These are phyloP conservation scores for Volucella inflata DNA, from an alignment of 2,888 invertebrate species.

Conservation along the genomic window DNA sequence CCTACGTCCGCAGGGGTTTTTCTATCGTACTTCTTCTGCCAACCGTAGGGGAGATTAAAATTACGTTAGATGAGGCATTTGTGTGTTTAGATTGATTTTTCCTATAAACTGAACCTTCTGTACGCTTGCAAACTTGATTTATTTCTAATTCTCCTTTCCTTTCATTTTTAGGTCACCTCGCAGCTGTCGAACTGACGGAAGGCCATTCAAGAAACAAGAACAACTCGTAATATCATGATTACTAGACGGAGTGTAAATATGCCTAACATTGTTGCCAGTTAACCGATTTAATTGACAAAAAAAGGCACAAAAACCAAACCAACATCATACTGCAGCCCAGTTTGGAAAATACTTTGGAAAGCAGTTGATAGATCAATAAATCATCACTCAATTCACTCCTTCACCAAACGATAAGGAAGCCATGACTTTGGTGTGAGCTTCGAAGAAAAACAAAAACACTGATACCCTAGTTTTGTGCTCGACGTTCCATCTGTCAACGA, in stretches of 20 bases:
- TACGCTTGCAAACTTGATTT: slow-evolving; percentile 34
- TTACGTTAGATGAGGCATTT: slow-evolving; percentile 63
- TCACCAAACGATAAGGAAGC: slow-evolving; percentile 49
- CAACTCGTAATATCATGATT: slow-evolving; percentile 55
- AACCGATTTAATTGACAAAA: slow-evolving; percentile 65
- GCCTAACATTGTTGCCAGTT: slow-evolving; percentile 67
- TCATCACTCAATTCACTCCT: slow-evolving; percentile 2
- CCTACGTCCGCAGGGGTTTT: slow-evolving; percentile 47
- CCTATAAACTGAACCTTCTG: slow-evolving; percentile 4
- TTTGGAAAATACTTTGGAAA: slow-evolving; percentile 11
- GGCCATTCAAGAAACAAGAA: slow-evolving; percentile 30
- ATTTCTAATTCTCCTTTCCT: slow-evolving; percentile 46
- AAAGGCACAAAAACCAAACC: slow-evolving; percentile 35
- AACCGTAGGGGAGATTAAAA: slow-evolving; percentile 68
- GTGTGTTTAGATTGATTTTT: slow-evolving; percentile 68
- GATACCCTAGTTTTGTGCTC: slow-evolving; percentile 45
- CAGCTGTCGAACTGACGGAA: slow-evolving; percentile 28
- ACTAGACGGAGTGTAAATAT: slow-evolving; percentile 51
- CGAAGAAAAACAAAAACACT: slow-evolving; percentile 44
- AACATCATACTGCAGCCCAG: slow-evolving; percentile 51
- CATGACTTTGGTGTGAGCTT: slow-evolving; percentile 57
- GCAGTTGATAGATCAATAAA: slow-evolving; percentile 47
- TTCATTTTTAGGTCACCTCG: slow-evolving; percentile 60
- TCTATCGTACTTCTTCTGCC: slow-evolving; percentile 9
- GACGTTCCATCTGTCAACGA: slow-evolving; percentile 51